Percentiles rank a stretch among this genome's conserved stretches.
Conservation (phyloP, 2,797 vertebrate species). For the Myotis myotis region DNA sequence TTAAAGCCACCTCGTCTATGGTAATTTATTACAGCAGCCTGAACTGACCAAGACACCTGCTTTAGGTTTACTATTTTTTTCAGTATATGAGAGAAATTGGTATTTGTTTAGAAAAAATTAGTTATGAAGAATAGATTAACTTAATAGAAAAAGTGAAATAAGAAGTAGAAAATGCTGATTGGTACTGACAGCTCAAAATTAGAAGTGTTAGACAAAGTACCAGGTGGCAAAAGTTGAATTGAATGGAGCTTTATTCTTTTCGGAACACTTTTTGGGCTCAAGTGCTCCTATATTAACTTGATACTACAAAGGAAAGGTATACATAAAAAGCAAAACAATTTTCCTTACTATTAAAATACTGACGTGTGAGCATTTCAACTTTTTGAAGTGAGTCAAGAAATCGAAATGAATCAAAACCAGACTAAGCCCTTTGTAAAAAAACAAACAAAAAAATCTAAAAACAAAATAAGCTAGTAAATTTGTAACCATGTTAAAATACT, state of each 20-base stretch:
- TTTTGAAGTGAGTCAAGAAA: constrained; percentile 26
- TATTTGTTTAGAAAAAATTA: not conserved
- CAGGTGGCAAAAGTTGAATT: not conserved
- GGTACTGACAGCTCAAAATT: not conserved
- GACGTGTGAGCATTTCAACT: not conserved
- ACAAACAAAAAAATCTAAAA: not conserved
- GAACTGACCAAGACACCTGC: not conserved
- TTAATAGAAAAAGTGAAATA: not conserved
- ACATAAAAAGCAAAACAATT: not conserved
- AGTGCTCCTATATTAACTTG: not conserved
- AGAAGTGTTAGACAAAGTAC: not conserved
- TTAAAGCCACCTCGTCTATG: not conserved
- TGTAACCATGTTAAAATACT: not conserved
- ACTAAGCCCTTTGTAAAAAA: not conserved
- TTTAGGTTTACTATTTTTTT: not conserved
- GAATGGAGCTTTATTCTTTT: not conserved
- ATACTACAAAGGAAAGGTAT: not conserved
- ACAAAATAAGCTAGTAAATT: not conserved
- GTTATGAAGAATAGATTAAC: not conserved
- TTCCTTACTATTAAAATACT: not conserved
- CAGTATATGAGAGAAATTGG: not conserved
- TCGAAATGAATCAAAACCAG: not conserved
- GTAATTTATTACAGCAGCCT: not conserved
- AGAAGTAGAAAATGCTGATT: not conserved
- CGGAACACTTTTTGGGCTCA: not conserved